Evolutionary conservation across 2,113 vertebrate species (phyloP).

Genomic region (Chlorodrepanis virens): DNA sequence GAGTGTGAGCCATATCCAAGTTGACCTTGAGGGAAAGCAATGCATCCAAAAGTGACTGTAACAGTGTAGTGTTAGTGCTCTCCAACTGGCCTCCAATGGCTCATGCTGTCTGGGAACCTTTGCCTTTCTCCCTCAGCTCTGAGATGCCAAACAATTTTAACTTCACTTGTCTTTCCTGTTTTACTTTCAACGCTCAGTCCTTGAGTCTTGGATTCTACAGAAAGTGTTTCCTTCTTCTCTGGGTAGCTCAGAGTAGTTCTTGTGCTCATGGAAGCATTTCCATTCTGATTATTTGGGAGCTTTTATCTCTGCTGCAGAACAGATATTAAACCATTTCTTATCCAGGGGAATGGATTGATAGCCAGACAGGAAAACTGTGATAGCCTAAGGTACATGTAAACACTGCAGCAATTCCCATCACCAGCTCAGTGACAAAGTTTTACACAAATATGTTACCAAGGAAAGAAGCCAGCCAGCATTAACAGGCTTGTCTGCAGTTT

Average conservation of each 20-base stretch:
- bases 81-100: neutral
- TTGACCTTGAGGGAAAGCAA: neutral
- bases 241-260: neutral
- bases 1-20: fast-evolving
- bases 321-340: neutral
- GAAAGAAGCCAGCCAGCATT: neutral
- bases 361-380: neutral
- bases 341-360: neutral
- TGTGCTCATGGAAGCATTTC: neutral
- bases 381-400: neutral
- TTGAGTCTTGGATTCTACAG: neutral
- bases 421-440: neutral
- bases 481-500: neutral
- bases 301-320: neutral
- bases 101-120: neutral
- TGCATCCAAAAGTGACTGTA: neutral
- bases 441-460: neutral
- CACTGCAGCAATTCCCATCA: neutral
- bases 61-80: fast-evolving
- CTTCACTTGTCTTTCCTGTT: neutral
- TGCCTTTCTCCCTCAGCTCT: neutral
- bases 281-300: neutral
- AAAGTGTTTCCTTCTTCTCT: neutral
- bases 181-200: neutral
- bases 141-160: neutral